Evolutionary conservation across 2,888 invertebrate genomes (phyloP).

Genomic region (Mythimna loreyi): DNA sequence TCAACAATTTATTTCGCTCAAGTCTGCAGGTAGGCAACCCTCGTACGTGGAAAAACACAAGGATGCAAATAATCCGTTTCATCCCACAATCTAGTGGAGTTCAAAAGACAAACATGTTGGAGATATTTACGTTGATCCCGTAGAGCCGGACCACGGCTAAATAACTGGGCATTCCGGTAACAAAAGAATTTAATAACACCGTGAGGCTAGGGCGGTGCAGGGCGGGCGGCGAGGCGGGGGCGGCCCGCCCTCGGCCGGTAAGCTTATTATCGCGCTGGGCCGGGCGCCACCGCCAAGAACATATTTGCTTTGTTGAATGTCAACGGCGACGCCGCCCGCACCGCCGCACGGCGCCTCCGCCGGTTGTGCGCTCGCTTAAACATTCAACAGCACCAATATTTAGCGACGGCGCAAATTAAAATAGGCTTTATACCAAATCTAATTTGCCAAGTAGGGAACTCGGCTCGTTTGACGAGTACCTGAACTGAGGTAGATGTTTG

Average conservation of each 20-base stretch:
- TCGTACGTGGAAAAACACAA: slow-evolving; percentile 60
- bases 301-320: slow-evolving; percentile 88
- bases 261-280: slow-evolving; percentile 86
- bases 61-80: slow-evolving; percentile 80
- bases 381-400: slow-evolving; percentile 89
- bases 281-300: slow-evolving; percentile 76
- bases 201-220: slow-evolving; percentile 75
- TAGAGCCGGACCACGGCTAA: slow-evolving; percentile 80
- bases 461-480: slow-evolving; percentile 81
- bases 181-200: slow-evolving; percentile 90
- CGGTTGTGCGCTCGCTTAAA: slow-evolving; percentile 85
- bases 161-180: slow-evolving; percentile 84
- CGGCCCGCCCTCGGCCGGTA: slow-evolving; percentile 80
- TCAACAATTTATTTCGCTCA: slow-evolving; percentile 69
- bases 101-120: slow-evolving; percentile 79
- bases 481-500: slow-evolving; percentile 83
- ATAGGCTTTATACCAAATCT: slow-evolving; percentile 90
- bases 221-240: slow-evolving; percentile 68
- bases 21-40: slow-evolving; percentile 46
- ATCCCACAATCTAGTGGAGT: slow-evolving; percentile 75
- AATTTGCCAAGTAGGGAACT: slow-evolving; percentile 87
- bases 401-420: slow-evolving; percentile 89
- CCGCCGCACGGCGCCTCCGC: slow-evolving; percentile 44
- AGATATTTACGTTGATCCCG: slow-evolving; percentile 85
- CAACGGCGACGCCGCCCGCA: slow-evolving; percentile 75